These are phyloP conservation scores for Sorex fumeus DNA, from an alignment of 2,113 vertebrate genomes.

Conservation along the genomic window DNA sequence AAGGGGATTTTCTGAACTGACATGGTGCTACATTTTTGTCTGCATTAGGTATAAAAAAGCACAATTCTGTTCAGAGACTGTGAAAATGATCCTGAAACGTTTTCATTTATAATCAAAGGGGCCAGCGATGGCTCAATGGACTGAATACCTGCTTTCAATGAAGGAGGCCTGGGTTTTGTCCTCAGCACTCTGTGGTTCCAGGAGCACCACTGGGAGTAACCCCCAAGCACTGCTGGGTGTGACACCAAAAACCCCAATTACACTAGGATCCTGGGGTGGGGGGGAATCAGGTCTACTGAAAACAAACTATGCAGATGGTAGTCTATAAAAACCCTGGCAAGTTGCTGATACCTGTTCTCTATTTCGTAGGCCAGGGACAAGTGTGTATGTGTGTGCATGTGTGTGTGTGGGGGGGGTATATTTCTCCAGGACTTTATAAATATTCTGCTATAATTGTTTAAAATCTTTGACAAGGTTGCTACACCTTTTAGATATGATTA, in stretches of 20 bases:
- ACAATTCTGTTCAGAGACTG: conserved; percentile 64
- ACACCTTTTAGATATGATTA: background rate
- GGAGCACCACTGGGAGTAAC: no score
- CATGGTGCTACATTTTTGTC: conserved; percentile 39
- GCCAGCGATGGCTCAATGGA: no score
- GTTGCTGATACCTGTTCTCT: background rate
- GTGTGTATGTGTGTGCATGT: no score
- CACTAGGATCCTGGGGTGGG: no score
- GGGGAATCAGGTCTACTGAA: conserved; percentile 41
- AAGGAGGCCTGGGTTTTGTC: no score
- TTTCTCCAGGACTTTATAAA: background rate
- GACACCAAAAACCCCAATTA: no score
- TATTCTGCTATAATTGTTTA: background rate
- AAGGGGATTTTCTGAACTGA: conserved; percentile 78
- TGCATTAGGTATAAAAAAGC: conserved; percentile 71
- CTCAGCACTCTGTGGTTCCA: no score
- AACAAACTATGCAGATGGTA: background rate
- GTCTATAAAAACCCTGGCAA: background rate
- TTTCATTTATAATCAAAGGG: background rate
- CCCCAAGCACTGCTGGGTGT: no score
- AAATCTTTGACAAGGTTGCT: background rate
- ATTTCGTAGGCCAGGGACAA: background rate
- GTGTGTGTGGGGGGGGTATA: no score
- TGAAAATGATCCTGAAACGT: conserved; percentile 36
- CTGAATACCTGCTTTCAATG: no score